Conservation (phyloP, 2,888 invertebrate genomes). For the Sceliomorpha sp. region DNA sequence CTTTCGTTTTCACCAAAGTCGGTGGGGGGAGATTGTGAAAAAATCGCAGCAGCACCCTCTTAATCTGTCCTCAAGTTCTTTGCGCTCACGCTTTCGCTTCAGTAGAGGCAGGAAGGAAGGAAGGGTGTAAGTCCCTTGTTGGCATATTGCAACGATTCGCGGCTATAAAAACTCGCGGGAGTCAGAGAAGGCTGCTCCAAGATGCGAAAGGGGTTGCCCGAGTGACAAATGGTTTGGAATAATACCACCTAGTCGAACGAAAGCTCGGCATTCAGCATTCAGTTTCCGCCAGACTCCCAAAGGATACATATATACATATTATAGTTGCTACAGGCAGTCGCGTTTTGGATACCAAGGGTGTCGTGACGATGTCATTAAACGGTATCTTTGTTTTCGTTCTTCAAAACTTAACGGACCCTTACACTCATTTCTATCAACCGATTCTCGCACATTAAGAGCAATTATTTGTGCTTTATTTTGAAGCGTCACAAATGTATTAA, state of each 20-base stretch:
- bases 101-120: slow-evolving; percentile 51
- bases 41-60: slow-evolving; percentile 72
- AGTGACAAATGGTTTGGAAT: slow-evolving; percentile 80
- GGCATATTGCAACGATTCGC: slow-evolving; percentile 80
- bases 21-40: slow-evolving; percentile 55
- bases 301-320: slow-evolving; percentile 24
- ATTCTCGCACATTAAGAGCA: slow-evolving; percentile 12
- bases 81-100: slow-evolving; percentile 14
- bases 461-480: slow-evolving; percentile 7
- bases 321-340: slow-evolving; percentile 20
- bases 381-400: slow-evolving; percentile 69
- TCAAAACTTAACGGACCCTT: slow-evolving; percentile 27
- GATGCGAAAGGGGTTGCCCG: slow-evolving; percentile 76
- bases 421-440: slow-evolving; percentile 9
- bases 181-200: slow-evolving; percentile 49
- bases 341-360: slow-evolving; percentile 48
- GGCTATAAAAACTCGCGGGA: slow-evolving; percentile 75
- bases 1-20: slow-evolving; percentile 51
- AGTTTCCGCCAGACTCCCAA: slow-evolving; percentile 53
- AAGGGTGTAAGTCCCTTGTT: slow-evolving; percentile 76
- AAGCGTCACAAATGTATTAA: neutral
- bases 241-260: slow-evolving; percentile 75
- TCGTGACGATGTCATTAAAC: slow-evolving; percentile 72
- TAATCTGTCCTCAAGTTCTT: slow-evolving; percentile 71
- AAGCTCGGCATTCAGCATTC: slow-evolving; percentile 64